Evolutionary conservation across 1,140 invertebrate species (phyloP).

Genomic region (Hydropsyche tenuis): DNA sequence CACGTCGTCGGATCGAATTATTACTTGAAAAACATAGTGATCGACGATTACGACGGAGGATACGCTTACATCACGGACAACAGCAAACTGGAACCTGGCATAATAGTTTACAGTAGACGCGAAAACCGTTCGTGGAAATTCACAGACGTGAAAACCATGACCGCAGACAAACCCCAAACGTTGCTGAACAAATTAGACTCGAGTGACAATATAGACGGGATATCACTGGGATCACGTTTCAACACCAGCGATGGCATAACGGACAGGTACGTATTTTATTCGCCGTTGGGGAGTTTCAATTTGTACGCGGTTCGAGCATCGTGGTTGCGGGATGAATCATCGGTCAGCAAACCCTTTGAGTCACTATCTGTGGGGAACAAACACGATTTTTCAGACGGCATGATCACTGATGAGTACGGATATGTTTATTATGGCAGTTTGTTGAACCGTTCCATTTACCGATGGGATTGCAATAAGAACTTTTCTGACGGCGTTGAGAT

Average conservation of each 20-base stretch:
- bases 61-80: constrained; percentile 66
- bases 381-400: constrained; percentile 63
- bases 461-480: constrained; percentile 61
- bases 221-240: constrained; percentile 68
- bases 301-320: constrained; percentile 68
- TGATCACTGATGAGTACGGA: constrained; percentile 61
- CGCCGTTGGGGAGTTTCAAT: constrained; percentile 68
- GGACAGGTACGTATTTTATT: constrained; percentile 68
- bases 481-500: constrained; percentile 50
- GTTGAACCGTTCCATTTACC: constrained; percentile 60
- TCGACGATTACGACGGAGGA: constrained; percentile 63
- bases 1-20: constrained; percentile 55
- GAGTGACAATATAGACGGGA: constrained; percentile 67
- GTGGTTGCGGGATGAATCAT: constrained; percentile 60
- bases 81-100: constrained; percentile 60
- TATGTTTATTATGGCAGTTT: constrained; percentile 64
- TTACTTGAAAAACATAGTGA: constrained; percentile 64
- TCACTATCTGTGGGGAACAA: constrained; percentile 57
- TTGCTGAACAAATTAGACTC: constrained; percentile 63
- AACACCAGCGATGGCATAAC: constrained; percentile 53
- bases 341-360: constrained; percentile 52
- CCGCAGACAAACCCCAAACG: constrained; percentile 59
- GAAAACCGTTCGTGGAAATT: constrained; percentile 64
- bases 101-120: constrained; percentile 63
- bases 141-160: constrained; percentile 61